Percentiles rank a stretch among this genome's conserved stretches.
phyloP scores from a whole-genome alignment of 2,888 invertebrate species.

The Thereva nobilitata region DNA sequence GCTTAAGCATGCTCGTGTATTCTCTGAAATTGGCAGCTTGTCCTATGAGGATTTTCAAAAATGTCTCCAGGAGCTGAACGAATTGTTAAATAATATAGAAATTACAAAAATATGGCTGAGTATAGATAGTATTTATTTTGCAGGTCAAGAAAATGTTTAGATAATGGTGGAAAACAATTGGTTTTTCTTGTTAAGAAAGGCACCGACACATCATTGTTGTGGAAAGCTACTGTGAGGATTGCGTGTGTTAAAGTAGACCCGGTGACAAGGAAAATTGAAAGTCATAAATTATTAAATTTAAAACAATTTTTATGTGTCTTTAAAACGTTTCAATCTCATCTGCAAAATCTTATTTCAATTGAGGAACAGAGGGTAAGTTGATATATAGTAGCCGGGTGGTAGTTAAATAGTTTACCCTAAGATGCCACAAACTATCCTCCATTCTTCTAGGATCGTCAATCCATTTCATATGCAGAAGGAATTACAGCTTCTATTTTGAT shows the following conservation, averaged over 20 bases:
- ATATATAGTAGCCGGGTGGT: slow-evolving; percentile 10
- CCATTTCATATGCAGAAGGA: slow-evolving; percentile 16
- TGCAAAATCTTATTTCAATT: slow-evolving; percentile 52
- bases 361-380: slow-evolving; percentile 49
- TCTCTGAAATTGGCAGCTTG: slow-evolving; percentile 57
- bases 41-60: slow-evolving; percentile 65
- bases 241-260: slow-evolving; percentile 67
- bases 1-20: slow-evolving; percentile 54
- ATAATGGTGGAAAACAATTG: slow-evolving; percentile 66
- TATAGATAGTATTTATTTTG: slow-evolving; percentile 38
- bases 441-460: slow-evolving; percentile 33
- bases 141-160: slow-evolving; percentile 66
- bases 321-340: slow-evolving; percentile 61
- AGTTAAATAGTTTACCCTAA: no score
- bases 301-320: slow-evolving; percentile 68
- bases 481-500: slow-evolving; percentile 56
- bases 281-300: slow-evolving; percentile 65
- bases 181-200: slow-evolving; percentile 69
- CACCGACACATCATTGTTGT: slow-evolving; percentile 66
- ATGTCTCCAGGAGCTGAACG: slow-evolving; percentile 65
- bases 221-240: slow-evolving; percentile 72
- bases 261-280: slow-evolving; percentile 61
- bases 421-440: background rate
- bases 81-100: slow-evolving; percentile 60
- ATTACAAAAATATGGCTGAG: background rate